These are phyloP conservation scores for Odontophorus gujanensis DNA, from an alignment of 2,113 vertebrate species.

Conservation along the genomic window DNA sequence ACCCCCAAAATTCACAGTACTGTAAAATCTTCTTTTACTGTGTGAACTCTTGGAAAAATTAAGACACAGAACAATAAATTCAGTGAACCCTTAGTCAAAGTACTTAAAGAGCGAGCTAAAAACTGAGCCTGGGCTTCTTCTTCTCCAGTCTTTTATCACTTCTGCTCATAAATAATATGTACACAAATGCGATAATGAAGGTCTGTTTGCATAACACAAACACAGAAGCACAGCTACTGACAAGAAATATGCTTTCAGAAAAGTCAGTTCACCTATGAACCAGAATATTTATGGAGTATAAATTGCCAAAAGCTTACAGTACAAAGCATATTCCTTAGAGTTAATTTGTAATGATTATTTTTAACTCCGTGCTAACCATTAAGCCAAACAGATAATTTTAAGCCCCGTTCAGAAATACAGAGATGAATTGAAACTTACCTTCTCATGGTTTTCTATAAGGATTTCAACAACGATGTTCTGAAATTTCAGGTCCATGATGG, in stretches of 20 bases:
- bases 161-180: neutral
- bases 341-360: neutral
- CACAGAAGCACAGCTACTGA: neutral
- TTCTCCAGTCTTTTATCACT: neutral
- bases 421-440: slow-evolving; percentile 77
- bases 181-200: neutral
- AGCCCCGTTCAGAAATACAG: fast-evolving
- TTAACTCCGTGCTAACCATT: neutral
- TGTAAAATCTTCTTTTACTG: neutral
- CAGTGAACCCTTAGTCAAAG: neutral
- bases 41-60: neutral
- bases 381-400: neutral
- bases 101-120: neutral
- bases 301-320: neutral
- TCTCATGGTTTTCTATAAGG: slow-evolving; percentile 93
- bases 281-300: neutral
- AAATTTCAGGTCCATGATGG: slow-evolving; percentile 99
- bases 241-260: neutral
- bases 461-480: slow-evolving; percentile 99
- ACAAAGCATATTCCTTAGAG: neutral
- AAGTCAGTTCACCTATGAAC: neutral
- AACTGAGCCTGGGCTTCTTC: neutral
- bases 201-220: neutral
- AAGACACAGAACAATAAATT: neutral
- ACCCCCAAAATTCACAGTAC: neutral